Evolutionary conservation across 2,797 vertebrate species (phyloP).

Genomic region (Triplophysa bombifrons): DNA sequence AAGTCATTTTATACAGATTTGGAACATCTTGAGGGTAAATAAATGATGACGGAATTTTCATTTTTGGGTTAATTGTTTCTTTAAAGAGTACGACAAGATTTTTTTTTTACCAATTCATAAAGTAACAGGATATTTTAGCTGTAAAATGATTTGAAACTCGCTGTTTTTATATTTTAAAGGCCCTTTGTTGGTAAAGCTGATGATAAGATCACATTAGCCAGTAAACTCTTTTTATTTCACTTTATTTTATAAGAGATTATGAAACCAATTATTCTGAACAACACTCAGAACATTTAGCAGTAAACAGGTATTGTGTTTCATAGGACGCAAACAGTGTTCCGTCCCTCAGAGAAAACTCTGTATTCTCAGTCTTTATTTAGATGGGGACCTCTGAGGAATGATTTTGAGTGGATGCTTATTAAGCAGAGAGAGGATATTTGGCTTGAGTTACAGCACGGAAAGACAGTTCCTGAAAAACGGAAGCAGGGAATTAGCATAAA

Average conservation of each 20-base stretch:
- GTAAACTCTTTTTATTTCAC: conserved; percentile 70
- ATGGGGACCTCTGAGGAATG: conserved; percentile 54
- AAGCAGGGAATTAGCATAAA: conserved; percentile 61
- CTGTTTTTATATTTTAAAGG: background rate
- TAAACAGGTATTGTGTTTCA: conserved; percentile 75
- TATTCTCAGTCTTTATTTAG: conserved; percentile 65
- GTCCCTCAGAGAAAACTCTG: conserved; percentile 65
- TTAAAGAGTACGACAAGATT: background rate
- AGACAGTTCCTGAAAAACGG: conserved; percentile 54
- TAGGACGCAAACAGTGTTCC: conserved; percentile 67
- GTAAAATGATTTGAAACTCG: background rate
- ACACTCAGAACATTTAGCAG: conserved; percentile 74
- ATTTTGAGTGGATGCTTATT: conserved; percentile 63
- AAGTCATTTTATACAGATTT: too few species aligned
- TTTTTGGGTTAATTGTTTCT: too few species aligned
- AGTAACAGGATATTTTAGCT: background rate
- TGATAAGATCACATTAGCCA: background rate
- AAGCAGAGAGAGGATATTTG: conserved; percentile 52
- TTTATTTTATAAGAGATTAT: conserved; percentile 80
- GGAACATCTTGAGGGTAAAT: too few species aligned
- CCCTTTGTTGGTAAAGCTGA: background rate
- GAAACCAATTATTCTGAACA: conserved; percentile 78
- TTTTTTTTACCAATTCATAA: background rate
- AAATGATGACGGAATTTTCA: too few species aligned
- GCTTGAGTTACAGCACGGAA: conserved; percentile 52